Evolutionary conservation across 2,113 vertebrate genomes (phyloP), one percentile per base, ranked within the genome.

Genomic region (Coracopsis vasa): DNA sequence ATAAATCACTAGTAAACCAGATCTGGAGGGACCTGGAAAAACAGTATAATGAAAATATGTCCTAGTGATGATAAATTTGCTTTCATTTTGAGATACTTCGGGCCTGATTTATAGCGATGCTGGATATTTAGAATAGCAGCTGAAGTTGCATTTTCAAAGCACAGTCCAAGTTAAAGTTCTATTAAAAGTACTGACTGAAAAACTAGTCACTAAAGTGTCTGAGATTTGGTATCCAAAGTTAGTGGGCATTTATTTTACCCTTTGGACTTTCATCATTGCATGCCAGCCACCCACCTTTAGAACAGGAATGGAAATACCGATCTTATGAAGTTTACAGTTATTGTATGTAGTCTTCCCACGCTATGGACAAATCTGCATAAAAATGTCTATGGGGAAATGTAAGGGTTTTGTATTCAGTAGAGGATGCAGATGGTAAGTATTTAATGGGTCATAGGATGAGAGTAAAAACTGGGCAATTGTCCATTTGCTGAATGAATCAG

Each of bases 401-500:
- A 21, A 61, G 18, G 29, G 14, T 80, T 81, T 88, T 90, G 9
- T 72, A 10, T 73, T 65, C 16, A 4, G 35, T 27, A 23, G 56
- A 83, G 47, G 70, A 73, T 86, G 80, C 75, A 91, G 67, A 61
- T 92, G 80, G 66, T 48, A 56, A 79, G 44, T 15, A 25, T 95
- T 95, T 92, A 88, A 77, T 86, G 62, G 94, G 75, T 92, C 45
- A 67, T 16, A 80, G 39, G 62, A 64, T 65, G 62, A 92, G 53
- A 44, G 66, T 28, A 47, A 69, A 67, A 77, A 11, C 44, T 35
- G 44, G 39, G 35, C 66, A 72, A 21, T 50, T 91, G 70, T 85
- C 73, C 31, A 5, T 96, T 89, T 86, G 51, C 70, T 95, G 87
- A 85, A 75, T 42, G 78, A 87, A 81, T 94, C 60, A 71, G 50